Evolutionary conservation across 2,113 vertebrate genomes (phyloP).

Genomic region (Pyrgilauda ruficollis): DNA sequence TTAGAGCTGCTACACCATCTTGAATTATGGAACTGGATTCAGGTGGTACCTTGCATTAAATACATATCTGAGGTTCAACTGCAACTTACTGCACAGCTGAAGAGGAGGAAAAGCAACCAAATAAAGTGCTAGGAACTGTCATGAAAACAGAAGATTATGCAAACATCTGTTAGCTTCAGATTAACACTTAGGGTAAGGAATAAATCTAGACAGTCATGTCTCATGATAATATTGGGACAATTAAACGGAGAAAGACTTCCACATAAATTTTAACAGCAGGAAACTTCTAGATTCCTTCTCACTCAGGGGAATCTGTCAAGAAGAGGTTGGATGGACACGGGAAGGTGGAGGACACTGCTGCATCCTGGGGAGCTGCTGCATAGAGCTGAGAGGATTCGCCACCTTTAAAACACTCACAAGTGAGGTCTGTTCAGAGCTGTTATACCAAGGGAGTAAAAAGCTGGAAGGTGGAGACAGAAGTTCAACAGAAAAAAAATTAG

Average conservation of each 20-base stretch:
- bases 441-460: not conserved
- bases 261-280: not conserved
- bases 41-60: not conserved
- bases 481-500: not conserved
- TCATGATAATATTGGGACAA: not conserved
- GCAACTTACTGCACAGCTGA: not conserved
- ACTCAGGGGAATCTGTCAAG: not conserved
- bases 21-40: not conserved
- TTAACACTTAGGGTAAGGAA: not conserved
- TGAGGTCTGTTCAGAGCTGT: not conserved
- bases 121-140: not conserved
- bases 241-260: not conserved
- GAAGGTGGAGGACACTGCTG: not conserved
- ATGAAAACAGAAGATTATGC: not conserved
- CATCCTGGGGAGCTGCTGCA: not conserved
- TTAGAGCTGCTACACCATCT: not conserved
- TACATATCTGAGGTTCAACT: not conserved
- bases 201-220: not conserved
- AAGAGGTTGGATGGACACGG: not conserved
- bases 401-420: not conserved
- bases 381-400: not conserved
- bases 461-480: not conserved
- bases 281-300: not conserved
- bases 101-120: not conserved
- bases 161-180: not conserved